phyloP scores from a whole-genome alignment of 37 sponge, comb jelly and placozoan species.

The Aplysina aerophoba region DNA sequence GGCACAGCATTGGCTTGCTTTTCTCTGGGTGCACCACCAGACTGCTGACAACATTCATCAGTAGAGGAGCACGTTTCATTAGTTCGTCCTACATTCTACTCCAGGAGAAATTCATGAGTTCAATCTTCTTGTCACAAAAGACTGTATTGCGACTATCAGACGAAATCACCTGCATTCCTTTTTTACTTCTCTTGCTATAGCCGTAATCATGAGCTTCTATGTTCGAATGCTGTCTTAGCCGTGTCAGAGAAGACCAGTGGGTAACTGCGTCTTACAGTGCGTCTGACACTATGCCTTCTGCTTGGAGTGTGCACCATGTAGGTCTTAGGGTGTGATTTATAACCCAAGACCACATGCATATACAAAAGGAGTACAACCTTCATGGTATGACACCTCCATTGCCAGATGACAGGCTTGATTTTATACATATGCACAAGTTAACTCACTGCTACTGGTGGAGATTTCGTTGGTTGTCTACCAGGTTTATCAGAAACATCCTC shows the following conservation, averaged over 20 bases:
- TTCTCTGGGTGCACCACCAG: not conserved
- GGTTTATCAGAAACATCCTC: not conserved
- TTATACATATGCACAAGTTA: not conserved
- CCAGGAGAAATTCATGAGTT: constrained; percentile 50
- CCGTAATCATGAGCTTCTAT: not conserved
- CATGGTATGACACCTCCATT: not conserved
- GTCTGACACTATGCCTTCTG: constrained; percentile 14
- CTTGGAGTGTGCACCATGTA: constrained; percentile 19
- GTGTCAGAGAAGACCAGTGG: too few relatives aligned
- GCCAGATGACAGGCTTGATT: too few relatives aligned
- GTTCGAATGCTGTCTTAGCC: too few relatives aligned
- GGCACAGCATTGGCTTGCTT: constrained; percentile 9
- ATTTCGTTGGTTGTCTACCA: not conserved
- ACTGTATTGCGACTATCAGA: constrained; percentile 31
- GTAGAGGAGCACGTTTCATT: constrained; percentile 15
- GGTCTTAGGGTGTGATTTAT: not conserved
- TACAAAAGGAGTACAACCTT: too few relatives aligned
- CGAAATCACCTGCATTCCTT: constrained; percentile 20
- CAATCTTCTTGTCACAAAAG: constrained; percentile 22
- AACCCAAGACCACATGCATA: constrained; percentile 11
- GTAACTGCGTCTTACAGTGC: constrained; percentile 12
- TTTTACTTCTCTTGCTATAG: constrained; percentile 11
- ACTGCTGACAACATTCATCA: constrained; percentile 20
- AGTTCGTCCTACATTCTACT: constrained; percentile 37
- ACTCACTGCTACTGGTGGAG: constrained; percentile 35